These are phyloP conservation scores for Drosophila tani DNA, from an alignment of 1,140 invertebrate genomes.

Conservation along the genomic window DNA sequence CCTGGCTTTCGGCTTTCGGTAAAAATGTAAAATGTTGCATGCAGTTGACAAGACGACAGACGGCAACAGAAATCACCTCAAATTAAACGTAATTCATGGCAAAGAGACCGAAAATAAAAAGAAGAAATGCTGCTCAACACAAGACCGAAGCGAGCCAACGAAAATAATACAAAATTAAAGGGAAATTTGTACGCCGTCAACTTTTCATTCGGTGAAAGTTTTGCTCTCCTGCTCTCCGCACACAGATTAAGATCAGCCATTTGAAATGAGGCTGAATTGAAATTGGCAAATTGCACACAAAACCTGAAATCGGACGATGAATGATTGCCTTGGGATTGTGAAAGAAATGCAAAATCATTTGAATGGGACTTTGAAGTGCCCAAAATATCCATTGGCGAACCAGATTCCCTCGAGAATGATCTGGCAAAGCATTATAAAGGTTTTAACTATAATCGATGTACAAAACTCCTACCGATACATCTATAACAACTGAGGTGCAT, in stretches of 20 bases:
- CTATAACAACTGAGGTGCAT: neutral
- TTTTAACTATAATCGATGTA: neutral
- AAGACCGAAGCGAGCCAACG: constrained; percentile 24
- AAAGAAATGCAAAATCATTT: constrained; percentile 13
- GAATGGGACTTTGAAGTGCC: neutral
- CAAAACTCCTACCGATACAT: neutral
- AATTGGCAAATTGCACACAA: constrained; percentile 55
- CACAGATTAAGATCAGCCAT: constrained; percentile 50
- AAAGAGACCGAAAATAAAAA: constrained; percentile 50
- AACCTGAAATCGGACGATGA: constrained; percentile 46
- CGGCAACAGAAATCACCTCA: constrained; percentile 52
- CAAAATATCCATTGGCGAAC: neutral
- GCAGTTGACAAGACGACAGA: constrained; percentile 70
- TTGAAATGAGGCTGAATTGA: constrained; percentile 50
- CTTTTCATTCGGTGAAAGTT: constrained; percentile 59
- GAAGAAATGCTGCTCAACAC: constrained; percentile 10
- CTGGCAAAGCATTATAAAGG: neutral
- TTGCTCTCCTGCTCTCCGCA: constrained; percentile 41
- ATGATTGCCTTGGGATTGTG: constrained; percentile 17
- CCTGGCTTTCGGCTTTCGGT: constrained; percentile 25
- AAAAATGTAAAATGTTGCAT: constrained; percentile 77
- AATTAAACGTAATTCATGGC: constrained; percentile 64
- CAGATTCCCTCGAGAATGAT: neutral
- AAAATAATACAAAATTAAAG: constrained; percentile 57
- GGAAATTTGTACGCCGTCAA: constrained; percentile 51